phyloP scores from a whole-genome alignment of 2,113 vertebrate species.

The Chloropsis hardwickii region DNA sequence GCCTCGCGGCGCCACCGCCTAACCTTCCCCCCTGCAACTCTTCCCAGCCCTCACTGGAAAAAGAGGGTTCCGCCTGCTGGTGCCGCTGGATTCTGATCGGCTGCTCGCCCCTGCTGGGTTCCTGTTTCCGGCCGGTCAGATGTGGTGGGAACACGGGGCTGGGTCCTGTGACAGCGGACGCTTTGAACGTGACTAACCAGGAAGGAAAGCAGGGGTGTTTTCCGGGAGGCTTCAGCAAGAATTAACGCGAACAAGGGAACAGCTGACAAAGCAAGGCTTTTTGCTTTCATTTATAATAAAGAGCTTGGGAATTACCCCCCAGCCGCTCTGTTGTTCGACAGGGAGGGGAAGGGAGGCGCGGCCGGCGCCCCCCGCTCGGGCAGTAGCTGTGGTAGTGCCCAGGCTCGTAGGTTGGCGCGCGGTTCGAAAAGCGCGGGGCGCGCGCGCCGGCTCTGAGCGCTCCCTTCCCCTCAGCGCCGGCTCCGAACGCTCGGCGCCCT shows the following conservation, averaged over 20 bases:
- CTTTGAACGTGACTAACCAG: not conserved
- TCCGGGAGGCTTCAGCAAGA: rapidly evolving
- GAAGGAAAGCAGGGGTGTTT: not conserved
- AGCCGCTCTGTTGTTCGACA: rapidly evolving
- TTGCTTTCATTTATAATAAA: rapidly evolving
- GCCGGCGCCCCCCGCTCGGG: rapidly evolving
- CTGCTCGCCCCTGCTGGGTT: rapidly evolving
- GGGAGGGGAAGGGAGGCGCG: rapidly evolving
- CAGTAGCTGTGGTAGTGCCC: not conserved
- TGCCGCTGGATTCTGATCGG: rapidly evolving
- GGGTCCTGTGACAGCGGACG: rapidly evolving
- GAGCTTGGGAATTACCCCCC: rapidly evolving
- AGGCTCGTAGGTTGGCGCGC: not conserved
- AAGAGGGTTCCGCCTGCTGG: not conserved
- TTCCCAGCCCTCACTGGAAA: rapidly evolving
- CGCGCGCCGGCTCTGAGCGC: not conserved
- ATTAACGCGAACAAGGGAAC: rapidly evolving
- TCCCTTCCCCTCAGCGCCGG: rapidly evolving
- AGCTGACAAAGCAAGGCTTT: rapidly evolving
- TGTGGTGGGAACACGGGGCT: rapidly evolving
- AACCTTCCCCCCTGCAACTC: not conserved
- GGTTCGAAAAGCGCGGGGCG: not conserved
- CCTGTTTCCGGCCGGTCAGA: not conserved
- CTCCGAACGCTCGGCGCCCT: not conserved
- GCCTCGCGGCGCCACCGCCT: rapidly evolving